Base-by-base conservation (phyloP, 2,888 invertebrate genomes). In the Cataglyphis cursor region DNA sequence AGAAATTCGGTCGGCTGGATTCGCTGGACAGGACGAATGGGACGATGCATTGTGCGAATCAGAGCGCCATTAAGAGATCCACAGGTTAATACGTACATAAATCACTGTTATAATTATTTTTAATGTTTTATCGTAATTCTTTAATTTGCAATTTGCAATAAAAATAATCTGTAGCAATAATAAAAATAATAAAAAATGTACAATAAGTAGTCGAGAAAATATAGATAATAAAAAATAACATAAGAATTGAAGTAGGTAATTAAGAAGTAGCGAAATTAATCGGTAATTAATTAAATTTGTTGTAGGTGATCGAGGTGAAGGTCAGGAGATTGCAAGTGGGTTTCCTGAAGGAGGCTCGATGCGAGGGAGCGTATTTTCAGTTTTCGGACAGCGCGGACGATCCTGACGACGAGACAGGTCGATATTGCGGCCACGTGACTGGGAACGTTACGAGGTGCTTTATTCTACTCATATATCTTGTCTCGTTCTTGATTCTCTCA, bases 11-110 rank as follows among this genome's bases (percentile, higher is more conserved):
- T 93, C 31, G 93, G 93, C 75, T 93, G 93, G 93, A 93, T 93
- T 82, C 91, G 92, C 68, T 93, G 93, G 93, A 93, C 93, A n/a
- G 93, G 93, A 59, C 90, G 93, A 41, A 93, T 93, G 93, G 93
- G 93, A 74, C 90, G 92, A 64, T 93, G 93, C 80, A 87, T 91
- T 66, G 90, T 93, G 62, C 89, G 91, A 72, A 93, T 93, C 85
- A 90, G 90, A 76, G 92, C 93, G 64, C 91, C 93, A 44, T 84
- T 90, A 57, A 91, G 89, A 70, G 93, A 93, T 87, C 91, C 93
- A 24, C 93, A 93, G 92, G 93, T 93, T 85, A 80, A 86, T 51
- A 81, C 78, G 74, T 64, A 81, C 57, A 18, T 57, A 18, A n/a
- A 31, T 61, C 10, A 4, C 18, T 24, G 35, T 10, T 21, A 35